Percentiles rank a stretch among this genome's conserved stretches.
These are phyloP conservation scores for Archips crataeganus DNA, from an alignment of 2,888 invertebrate genomes.

Conservation along the genomic window DNA sequence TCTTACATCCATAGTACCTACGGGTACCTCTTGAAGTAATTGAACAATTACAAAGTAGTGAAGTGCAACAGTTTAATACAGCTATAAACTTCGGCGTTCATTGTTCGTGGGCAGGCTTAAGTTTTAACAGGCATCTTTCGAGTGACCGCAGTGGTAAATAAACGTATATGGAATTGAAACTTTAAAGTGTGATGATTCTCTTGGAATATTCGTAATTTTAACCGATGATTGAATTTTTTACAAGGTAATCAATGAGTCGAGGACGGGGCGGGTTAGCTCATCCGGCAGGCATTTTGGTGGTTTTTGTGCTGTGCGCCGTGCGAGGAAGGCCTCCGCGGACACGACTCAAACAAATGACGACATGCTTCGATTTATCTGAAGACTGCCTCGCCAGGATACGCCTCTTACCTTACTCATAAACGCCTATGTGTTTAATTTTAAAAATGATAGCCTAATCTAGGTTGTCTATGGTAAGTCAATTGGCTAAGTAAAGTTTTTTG, in stretches of 20 bases:
- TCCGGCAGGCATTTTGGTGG: constrained; percentile 81
- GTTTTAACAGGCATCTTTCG: constrained; percentile 34
- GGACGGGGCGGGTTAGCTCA: constrained; percentile 83
- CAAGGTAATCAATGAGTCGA: constrained; percentile 82
- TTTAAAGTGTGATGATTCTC: constrained; percentile 65
- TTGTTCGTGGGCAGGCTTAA: constrained; percentile 26
- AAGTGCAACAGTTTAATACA: constrained; percentile 41
- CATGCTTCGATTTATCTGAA: constrained; percentile 57
- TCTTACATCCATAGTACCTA: constrained; percentile 29
- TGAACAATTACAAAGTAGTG: constrained; percentile 42
- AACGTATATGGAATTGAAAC: constrained; percentile 52
- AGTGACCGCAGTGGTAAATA: constrained; percentile 44
- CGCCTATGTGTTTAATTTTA: not conserved
- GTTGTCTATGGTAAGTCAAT: no score
- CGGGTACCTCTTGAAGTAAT: constrained; percentile 30
- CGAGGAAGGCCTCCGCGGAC: constrained; percentile 78
- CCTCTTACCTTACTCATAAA: constrained; percentile 7
- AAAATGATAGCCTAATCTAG: not conserved
- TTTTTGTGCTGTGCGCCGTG: constrained; percentile 75
- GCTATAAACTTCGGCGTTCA: constrained; percentile 33
- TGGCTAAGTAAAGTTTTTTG: no score
- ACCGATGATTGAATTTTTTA: constrained; percentile 81
- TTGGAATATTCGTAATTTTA: constrained; percentile 73
- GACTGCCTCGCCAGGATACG: constrained; percentile 42
- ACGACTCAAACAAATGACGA: constrained; percentile 80